phyloP scores from a whole-genome alignment of 2,113 vertebrate genomes.

The Litocranius walleri region DNA sequence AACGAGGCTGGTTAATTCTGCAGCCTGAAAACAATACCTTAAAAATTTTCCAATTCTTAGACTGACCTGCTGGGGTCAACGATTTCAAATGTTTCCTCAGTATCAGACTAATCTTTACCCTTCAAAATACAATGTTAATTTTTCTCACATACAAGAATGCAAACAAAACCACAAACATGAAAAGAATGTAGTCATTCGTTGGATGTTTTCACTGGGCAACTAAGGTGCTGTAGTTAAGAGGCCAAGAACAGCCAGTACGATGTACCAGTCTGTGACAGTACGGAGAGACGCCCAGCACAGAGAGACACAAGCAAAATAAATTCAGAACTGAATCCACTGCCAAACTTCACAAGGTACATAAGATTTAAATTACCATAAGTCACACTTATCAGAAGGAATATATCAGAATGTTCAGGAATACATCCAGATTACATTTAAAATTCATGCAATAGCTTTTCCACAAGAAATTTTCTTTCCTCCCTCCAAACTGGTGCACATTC shows the following conservation, averaged over 20 bases:
- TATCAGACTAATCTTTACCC: constrained; percentile 32
- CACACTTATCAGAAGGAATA: neutral
- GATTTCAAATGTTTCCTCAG: neutral
- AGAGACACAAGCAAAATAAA: neutral
- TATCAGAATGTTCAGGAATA: neutral
- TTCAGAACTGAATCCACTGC: neutral
- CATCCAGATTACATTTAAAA: neutral
- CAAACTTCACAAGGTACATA: neutral
- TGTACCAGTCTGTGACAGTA: neutral
- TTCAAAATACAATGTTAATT: constrained; percentile 24
- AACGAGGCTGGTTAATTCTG: neutral
- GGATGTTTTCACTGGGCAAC: constrained; percentile 18
- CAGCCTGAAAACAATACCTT: neutral
- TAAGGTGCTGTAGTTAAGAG: neutral
- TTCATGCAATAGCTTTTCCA: neutral
- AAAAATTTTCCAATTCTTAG: neutral
- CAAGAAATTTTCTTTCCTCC: neutral
- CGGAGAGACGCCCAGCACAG: neutral
- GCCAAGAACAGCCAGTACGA: constrained; percentile 27
- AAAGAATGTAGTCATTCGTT: constrained; percentile 1
- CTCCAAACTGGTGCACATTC: neutral
- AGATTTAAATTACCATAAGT: neutral
- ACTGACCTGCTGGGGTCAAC: neutral
- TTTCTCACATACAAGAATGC: constrained; percentile 1
- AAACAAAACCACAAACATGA: constrained; percentile 22